Base-by-base conservation (phyloP, 2,888 invertebrate species). In the Ochlodes sylvanus region DNA sequence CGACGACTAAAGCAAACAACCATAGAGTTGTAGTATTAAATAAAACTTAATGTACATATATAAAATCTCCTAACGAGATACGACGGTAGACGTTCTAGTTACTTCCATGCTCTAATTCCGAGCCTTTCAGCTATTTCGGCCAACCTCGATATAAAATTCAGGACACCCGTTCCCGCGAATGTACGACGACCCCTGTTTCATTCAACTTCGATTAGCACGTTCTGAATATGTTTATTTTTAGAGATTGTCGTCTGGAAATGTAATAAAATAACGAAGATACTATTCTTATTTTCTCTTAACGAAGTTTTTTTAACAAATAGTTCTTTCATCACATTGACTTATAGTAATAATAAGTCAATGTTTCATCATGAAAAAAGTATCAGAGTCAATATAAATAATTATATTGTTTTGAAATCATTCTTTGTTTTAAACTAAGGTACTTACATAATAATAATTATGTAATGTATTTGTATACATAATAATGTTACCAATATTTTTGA, bases 91-190 rank as follows among this genome's bases (percentile, higher is more conserved):
- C 55, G 67, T 67, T 38, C 67, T 67, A 67, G 67, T 61, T 67
- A 61, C 54, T 61, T 61, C 44, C 60, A 54, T 61, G 67, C 47
- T 47, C 67, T 61, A 67, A 52, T 68, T 68, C 68, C 62, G 50
- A 64, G 34, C 58, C 70, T 72, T 69, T 70, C 57, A 64, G 69
- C 69, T 69, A 72, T 71, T 71, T 72, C 68, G 66, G 72, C 68
- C 63, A 68, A 71, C 70, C 71, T 70, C 71, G 67, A 71, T 72
- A 70, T 63, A 70, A 73, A 70, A 71, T 73, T 73, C 62, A 65
- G 70, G 69, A 67, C 71, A 70, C 64, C 65, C 63, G 71, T 69
- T 69, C 57, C 63, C 67, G 66, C 68, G 70, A 71, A 68, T 70
- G 70, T 63, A 62, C 70, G 68, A 63, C 65, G 69, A 69, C 70